Base-by-base conservation (phyloP, 2,888 invertebrate species). In the Brachynemurus nebulosus region DNA sequence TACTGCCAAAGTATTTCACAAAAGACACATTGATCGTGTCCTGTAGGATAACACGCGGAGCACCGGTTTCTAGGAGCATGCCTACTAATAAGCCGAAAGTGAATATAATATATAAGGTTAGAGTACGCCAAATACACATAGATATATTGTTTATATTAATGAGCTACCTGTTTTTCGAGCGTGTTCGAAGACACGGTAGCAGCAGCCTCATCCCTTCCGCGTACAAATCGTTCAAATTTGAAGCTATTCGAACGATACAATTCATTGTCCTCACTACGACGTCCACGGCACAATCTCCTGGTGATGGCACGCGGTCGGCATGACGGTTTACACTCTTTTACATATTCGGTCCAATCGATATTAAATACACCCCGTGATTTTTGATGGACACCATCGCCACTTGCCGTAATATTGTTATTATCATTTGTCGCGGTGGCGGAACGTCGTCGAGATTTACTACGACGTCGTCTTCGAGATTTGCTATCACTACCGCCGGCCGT, bases 241-340 rank as follows among this genome's bases (percentile, higher is more conserved):
- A 86, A 86, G 66, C 86, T 86, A 63, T 86, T 86, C 52, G 86
- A 86, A 53, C 86, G 76, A 59, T 86, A 86, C 46, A 86, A 72
- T 66, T 86, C 85, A 71, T 86, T 86, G 70, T 86, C 86, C 52
- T 79, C 79, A 40, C 72, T 71, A 45, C 80, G 71, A 45, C 78
- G 72, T 52, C 79, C 78, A 51, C 82, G 76, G 62, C 85, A 85
- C 55, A 86, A 74, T 37, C 84, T 72, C 45, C 82, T 74, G 3
- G 84, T 79, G 51, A 86, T 65, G 4, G 69, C 71, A 33, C 69
- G 61, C 33, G 72, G 71, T 54, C 68, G 67, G 57, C 70, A 70
- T 42, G 70, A 69, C 25, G 44, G 44, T 54, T 68, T 68, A 55
- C 70, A 70, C 52, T 71, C 70, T 55, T 67, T 65, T 48, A 69